These are phyloP conservation scores for Gambusia holbrooki DNA, from an alignment of 2,113 vertebrate genomes.

Conservation along the genomic window DNA sequence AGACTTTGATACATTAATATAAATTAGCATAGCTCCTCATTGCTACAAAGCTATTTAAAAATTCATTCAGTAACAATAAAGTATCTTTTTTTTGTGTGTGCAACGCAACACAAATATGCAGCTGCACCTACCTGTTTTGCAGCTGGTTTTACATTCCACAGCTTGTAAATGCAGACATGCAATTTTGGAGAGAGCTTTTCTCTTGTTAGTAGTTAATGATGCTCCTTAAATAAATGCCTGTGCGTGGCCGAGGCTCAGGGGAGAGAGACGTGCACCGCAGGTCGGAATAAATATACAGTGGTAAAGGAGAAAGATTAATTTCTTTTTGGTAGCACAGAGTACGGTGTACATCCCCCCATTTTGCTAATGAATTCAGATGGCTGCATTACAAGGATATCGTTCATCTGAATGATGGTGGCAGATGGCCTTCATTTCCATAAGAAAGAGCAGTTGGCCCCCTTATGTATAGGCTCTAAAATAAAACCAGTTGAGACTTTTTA, in stretches of 20 bases:
- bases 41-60: background rate
- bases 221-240: conserved; percentile 76
- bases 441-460: conserved; percentile 77
- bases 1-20: background rate
- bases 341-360: conserved; percentile 61
- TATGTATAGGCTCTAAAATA: conserved; percentile 73
- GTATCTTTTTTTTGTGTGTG: background rate
- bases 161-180: conserved; percentile 51
- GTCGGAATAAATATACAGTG: conserved; percentile 70
- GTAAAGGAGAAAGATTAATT: conserved; percentile 72
- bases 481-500: conserved; percentile 78
- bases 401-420: conserved; percentile 77
- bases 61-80: background rate
- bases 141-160: conserved; percentile 43
- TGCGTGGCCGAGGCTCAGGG: conserved; percentile 58
- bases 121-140: conserved; percentile 12
- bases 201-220: conserved; percentile 73
- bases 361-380: conserved; percentile 79
- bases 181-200: conserved; percentile 69
- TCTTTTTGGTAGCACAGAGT: conserved; percentile 63
- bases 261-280: conserved; percentile 57
- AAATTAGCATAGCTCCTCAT: background rate
- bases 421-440: conserved; percentile 81
- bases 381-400: conserved; percentile 76
- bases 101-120: background rate